phyloP scores from a whole-genome alignment of 2,888 invertebrate genomes.

The Alloplasta piceator region DNA sequence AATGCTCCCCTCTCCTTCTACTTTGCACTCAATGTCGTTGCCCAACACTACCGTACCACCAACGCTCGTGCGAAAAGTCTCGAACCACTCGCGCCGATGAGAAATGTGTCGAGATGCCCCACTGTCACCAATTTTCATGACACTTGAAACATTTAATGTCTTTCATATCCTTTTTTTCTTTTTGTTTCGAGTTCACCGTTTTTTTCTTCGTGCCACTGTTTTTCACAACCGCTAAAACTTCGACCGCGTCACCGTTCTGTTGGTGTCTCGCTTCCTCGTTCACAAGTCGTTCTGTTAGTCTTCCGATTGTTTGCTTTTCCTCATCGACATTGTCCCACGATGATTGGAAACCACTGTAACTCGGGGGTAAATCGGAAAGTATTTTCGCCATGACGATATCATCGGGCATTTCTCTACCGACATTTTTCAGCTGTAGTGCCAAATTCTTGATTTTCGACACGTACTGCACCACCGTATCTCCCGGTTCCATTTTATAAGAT shows the following conservation, averaged over 20 bases:
- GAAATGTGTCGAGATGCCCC: constrained; percentile 62
- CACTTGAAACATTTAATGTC: constrained; percentile 55
- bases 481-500: constrained; percentile 58
- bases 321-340: constrained; percentile 56
- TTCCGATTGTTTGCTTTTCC: constrained; percentile 52
- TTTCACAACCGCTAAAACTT: constrained; percentile 48
- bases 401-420: constrained; percentile 46
- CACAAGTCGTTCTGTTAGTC: constrained; percentile 61
- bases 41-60: constrained; percentile 58
- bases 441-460: constrained; percentile 72
- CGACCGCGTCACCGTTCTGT: constrained; percentile 34
- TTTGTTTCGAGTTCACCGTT: constrained; percentile 37
- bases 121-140: constrained; percentile 61
- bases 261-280: constrained; percentile 54
- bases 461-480: constrained; percentile 72
- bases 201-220: constrained; percentile 52
- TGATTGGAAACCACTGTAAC: constrained; percentile 48
- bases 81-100: constrained; percentile 64
- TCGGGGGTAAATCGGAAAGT: constrained; percentile 52
- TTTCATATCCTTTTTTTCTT: constrained; percentile 47
- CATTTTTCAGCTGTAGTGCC: constrained; percentile 63
- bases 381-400: constrained; percentile 55
- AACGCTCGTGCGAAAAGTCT: constrained; percentile 50
- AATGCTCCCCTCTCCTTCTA: constrained; percentile 56
- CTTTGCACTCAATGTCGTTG: constrained; percentile 51